phyloP scores from a whole-genome alignment of 2,888 invertebrate genomes.

The Drosophila histrio region DNA sequence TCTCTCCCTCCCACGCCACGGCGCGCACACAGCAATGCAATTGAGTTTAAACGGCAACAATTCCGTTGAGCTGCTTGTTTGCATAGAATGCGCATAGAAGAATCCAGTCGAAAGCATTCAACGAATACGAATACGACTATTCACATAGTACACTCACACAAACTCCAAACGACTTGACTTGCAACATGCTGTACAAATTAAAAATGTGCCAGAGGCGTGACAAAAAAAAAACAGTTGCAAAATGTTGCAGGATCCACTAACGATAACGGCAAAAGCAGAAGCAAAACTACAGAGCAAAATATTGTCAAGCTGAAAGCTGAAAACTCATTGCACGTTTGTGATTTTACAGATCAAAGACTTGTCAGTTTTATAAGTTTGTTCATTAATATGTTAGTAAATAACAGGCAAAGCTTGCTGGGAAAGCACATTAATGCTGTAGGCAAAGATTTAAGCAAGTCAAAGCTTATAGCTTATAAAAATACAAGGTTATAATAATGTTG shows the following conservation, averaged over 20 bases:
- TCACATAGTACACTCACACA: background rate
- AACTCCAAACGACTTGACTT: constrained; percentile 29
- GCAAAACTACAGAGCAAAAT: background rate
- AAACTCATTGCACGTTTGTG: constrained; percentile 11
- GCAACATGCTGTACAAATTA: constrained; percentile 72
- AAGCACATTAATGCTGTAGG: background rate
- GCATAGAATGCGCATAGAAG: constrained; percentile 48
- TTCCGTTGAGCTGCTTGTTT: constrained; percentile 51
- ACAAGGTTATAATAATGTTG: no score
- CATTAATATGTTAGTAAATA: background rate
- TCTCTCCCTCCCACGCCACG: background rate
- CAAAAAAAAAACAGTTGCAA: constrained; percentile 36
- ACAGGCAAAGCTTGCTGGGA: background rate
- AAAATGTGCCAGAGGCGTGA: constrained; percentile 65
- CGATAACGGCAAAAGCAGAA: constrained; percentile 9
- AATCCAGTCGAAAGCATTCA: constrained; percentile 33
- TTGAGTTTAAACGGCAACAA: constrained; percentile 72
- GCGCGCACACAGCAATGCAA: constrained; percentile 49
- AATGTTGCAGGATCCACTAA: constrained; percentile 44
- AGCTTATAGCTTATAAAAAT: background rate
- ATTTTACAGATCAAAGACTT: constrained; percentile 14
- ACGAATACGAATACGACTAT: constrained; percentile 1
- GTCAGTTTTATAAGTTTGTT: background rate
- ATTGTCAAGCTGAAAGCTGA: constrained; percentile 7
- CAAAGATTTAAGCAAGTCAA: background rate